A percentile compares a stretch with the other conserved stretches of the same genome.
These are phyloP conservation scores for Bellardia pandia DNA, from an alignment of 2,888 invertebrate species.

Conservation along the genomic window DNA sequence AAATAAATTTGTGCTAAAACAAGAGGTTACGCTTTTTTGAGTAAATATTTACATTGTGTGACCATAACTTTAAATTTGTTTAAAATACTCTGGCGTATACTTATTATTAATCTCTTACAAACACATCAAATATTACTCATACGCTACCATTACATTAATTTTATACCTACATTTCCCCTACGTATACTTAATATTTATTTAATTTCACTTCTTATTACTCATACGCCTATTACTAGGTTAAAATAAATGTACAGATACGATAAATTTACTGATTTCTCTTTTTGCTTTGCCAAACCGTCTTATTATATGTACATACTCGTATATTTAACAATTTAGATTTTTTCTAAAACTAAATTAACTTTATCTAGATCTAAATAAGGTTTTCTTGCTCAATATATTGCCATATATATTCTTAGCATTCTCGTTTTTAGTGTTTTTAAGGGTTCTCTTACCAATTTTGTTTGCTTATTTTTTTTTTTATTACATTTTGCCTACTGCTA, in stretches of 20 bases:
- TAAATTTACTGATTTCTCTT: neutral
- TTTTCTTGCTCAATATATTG: constrained; percentile 44
- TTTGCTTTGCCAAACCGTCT: neutral
- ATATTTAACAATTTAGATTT: neutral
- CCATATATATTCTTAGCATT: constrained; percentile 39
- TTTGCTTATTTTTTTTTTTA: neutral
- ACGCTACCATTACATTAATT: neutral
- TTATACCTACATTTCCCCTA: neutral
- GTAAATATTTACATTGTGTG: too few species aligned
- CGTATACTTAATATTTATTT: constrained; percentile 48
- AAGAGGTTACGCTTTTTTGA: too few species aligned
- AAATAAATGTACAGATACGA: neutral
- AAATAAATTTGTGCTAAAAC: too few species aligned
- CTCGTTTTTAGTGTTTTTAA: constrained; percentile 39
- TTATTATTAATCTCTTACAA: too few species aligned
- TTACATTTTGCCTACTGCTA: neutral
- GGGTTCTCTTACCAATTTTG: neutral
- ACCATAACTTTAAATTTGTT: too few species aligned
- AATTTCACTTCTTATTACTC: neutral
- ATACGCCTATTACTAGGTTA: constrained; percentile 24
- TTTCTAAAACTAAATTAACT: constrained; percentile 53
- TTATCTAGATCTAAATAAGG: constrained; percentile 24
- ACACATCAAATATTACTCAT: neutral
- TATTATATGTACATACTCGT: too few species aligned
- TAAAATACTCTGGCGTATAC: too few species aligned